Conservation (phyloP, 2,888 invertebrate genomes). For the Lingula anatina region DNA sequence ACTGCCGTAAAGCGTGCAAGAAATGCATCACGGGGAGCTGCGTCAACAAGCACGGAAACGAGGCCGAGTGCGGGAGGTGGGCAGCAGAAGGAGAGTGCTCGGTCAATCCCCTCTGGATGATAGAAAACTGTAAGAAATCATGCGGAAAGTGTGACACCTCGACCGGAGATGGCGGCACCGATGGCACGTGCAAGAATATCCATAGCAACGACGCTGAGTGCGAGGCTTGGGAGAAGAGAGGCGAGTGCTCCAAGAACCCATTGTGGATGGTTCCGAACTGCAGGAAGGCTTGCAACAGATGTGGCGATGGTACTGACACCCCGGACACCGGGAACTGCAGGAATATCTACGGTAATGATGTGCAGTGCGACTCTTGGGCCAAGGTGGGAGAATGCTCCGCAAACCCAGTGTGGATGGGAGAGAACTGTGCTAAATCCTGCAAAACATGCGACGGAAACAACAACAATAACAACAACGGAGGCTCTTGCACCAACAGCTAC, state of each 20-base stretch:
- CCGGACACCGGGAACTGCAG: neutral
- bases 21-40: constrained; percentile 19
- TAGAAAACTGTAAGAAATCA: constrained; percentile 17
- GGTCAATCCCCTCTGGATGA: constrained; percentile 22
- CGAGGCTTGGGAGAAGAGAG: neutral
- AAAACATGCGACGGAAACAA: constrained; percentile 8
- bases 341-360: constrained; percentile 9
- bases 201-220: neutral
- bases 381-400: constrained; percentile 14
- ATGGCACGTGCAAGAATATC: neutral
- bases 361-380: constrained; percentile 19
- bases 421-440: constrained; percentile 21
- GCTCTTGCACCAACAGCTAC: neutral
- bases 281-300: neutral
- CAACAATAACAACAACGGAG: neutral
- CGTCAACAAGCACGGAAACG: constrained; percentile 20
- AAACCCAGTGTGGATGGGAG: constrained; percentile 21
- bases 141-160: constrained; percentile 15
- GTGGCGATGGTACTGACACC: neutral
- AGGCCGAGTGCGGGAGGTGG: constrained; percentile 32
- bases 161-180: neutral
- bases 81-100: constrained; percentile 18
- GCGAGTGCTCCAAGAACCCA: neutral
- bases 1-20: neutral
- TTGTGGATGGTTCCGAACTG: neutral